Base-by-base conservation (phyloP, 1,140 invertebrate species). In the Brachionus manjavacas region DNA sequence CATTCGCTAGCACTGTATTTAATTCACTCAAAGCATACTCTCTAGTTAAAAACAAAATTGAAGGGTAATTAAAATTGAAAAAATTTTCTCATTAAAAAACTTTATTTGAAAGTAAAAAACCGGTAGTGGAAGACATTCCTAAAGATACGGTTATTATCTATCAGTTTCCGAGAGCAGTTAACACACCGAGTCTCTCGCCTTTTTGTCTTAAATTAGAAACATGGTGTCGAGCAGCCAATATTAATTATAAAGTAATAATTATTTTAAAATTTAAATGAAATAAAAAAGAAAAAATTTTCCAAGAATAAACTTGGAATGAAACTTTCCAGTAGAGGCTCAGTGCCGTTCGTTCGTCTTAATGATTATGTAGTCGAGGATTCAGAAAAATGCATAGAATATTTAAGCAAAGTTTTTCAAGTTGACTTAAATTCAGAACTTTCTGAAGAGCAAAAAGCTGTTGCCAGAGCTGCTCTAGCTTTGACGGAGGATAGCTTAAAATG, bases 301-400 rank as follows among this genome's bases (percentile, higher is more conserved):
- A 20, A 81, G 79, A 81, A 81, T 68, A 41, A 81, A 41, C 52
- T 81, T 9, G 52, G 79, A 41, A 31, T 81, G 31, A 64, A 43
- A 12, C 9, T 60, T n/a, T 81, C 79, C 9, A 81, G 39, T 14
- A n/a, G 41, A 64, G 79, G 52, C 0, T 9, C 31, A 23, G 64
- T 81, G 12, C 79, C 79, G 14, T 81, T 81, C 31, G 66, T 81
- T 68, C 20, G 39, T 39, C 52, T 81, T 4, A 81, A 81, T 64
- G 79, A 81, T 11, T 81, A 64, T 35, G 20, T 41, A 11, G 31
- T 81, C 9, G 79, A 81, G 25, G 79, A 81, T 28, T 81, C 79
- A 1, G 20, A 81, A 81, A 81, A 81, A 20, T 81, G 79, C 31
- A 81, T 81, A 25, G 79, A 81, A 81, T 81, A 81, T 81, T 81